Conservation (phyloP, 2,888 invertebrate species). For the Rhingia campestris region DNA sequence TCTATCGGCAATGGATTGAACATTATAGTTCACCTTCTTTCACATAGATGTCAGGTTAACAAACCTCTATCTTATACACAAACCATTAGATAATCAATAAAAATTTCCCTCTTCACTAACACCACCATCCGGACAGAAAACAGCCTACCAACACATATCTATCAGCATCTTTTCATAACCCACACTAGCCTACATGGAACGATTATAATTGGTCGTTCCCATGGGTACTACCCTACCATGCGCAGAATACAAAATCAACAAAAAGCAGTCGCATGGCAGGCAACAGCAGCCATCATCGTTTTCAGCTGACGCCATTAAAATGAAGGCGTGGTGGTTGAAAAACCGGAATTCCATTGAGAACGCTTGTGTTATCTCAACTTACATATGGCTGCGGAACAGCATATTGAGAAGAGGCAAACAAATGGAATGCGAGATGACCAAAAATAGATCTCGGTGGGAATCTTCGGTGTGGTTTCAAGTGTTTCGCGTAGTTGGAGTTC, state of each 20-base stretch:
- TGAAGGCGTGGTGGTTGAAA: conserved; percentile 60
- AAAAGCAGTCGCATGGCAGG: conserved; percentile 10
- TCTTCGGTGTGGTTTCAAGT: conserved; percentile 43
- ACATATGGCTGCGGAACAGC: conserved; percentile 52
- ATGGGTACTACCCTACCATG: conserved; percentile 34
- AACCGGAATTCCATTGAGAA: conserved; percentile 55
- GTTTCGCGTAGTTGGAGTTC: conserved; percentile 52
- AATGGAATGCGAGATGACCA: conserved; percentile 50
- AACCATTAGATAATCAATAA: conserved; percentile 52
- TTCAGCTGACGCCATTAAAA: conserved; percentile 70
- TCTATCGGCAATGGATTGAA: conserved; percentile 10
- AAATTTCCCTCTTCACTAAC: conserved; percentile 66
- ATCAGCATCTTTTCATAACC: not conserved
- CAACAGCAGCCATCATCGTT: conserved; percentile 70
- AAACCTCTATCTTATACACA: conserved; percentile 49
- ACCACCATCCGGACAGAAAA: conserved; percentile 17
- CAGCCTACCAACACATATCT: conserved; percentile 11
- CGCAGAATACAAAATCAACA: conserved; percentile 37
- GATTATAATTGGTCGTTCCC: conserved; percentile 52
- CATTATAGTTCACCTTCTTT: conserved; percentile 12
- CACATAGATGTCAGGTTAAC: conserved; percentile 28
- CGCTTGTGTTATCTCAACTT: no score
- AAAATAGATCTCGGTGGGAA: conserved; percentile 65
- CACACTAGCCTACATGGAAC: conserved; percentile 42
- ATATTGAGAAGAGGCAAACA: conserved; percentile 35